These are phyloP conservation scores for Branchellion lobata DNA, from an alignment of 2,888 invertebrate genomes.

Conservation along the genomic window DNA sequence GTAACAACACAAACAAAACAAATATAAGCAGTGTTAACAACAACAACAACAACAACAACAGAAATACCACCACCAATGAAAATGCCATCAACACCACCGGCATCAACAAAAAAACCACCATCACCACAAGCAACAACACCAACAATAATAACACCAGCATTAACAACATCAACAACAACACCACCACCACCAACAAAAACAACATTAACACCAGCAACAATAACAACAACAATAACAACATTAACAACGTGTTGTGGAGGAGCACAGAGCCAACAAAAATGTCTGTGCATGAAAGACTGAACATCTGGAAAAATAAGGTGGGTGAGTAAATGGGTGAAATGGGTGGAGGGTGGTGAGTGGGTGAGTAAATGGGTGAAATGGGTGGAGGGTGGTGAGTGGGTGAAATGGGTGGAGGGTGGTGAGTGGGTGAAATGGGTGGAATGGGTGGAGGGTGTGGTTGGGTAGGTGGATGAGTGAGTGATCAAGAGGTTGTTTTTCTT, in stretches of 20 bases:
- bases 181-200: neutral
- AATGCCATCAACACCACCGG: neutral
- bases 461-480: no score
- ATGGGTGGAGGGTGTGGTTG: no score
- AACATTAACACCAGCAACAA: neutral
- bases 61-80: neutral
- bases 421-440: no score
- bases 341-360: no score
- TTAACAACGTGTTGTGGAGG: neutral
- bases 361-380: no score
- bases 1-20: neutral
- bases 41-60: neutral
- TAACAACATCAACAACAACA: neutral
- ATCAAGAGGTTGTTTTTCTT: no score
- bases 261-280: constrained; percentile 10
- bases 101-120: neutral
- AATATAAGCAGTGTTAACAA: neutral
- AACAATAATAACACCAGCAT: neutral
- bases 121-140: neutral
- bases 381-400: neutral
- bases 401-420: no score
- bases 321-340: neutral
- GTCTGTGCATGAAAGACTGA: neutral
- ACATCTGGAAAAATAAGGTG: constrained; percentile 6
- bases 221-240: neutral